Evolutionary conservation across 2,888 invertebrate species (phyloP).

Genomic region (Nemoura dubitans): DNA sequence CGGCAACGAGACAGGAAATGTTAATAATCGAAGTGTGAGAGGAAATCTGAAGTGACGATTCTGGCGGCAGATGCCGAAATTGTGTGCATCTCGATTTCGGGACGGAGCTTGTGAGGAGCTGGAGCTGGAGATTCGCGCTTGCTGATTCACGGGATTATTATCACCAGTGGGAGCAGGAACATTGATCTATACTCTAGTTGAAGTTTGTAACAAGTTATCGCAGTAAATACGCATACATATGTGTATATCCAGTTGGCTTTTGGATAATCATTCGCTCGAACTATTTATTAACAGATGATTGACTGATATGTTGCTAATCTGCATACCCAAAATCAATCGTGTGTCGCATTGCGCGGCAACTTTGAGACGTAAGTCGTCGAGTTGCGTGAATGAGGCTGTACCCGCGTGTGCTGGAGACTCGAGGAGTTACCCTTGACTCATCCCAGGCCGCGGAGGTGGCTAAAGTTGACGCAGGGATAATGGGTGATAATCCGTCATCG

Average conservation of each 20-base stretch:
- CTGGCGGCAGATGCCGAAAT: neutral
- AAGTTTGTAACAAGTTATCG: neutral
- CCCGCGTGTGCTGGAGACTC: no score
- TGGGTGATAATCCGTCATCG: no score
- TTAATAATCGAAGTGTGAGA: slow-evolving; percentile 7
- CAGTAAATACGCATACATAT: no score
- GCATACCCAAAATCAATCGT: no score
- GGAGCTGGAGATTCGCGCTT: neutral
- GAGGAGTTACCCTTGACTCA: no score
- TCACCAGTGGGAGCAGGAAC: neutral
- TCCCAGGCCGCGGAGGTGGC: no score
- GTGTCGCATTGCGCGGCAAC: no score
- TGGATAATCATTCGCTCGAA: neutral
- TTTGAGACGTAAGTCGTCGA: no score
- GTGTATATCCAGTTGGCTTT: neutral
- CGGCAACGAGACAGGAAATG: neutral
- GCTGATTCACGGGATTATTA: neutral
- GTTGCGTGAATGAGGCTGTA: no score
- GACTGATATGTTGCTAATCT: no score
- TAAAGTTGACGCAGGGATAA: no score
- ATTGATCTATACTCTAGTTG: neutral
- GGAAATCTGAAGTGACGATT: neutral
- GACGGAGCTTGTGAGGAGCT: neutral
- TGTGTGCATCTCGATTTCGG: neutral
- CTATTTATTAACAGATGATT: no score